Base-by-base conservation (phyloP, 2,113 vertebrate species). In the Symphodus melops region DNA sequence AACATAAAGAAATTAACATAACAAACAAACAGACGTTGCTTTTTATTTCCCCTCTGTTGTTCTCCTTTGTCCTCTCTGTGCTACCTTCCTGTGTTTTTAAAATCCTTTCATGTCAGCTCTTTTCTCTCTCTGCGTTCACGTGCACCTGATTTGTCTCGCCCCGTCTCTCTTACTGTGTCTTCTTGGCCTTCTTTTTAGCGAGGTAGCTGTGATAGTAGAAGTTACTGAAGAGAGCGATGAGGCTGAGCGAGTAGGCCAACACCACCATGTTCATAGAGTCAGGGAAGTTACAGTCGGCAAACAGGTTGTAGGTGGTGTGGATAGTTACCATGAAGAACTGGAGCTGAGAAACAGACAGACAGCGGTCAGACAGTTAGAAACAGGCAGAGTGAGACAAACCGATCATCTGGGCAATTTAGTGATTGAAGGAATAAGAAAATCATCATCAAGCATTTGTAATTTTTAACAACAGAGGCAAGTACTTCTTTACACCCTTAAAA, bases 291-390 rank as follows among this genome's bases (percentile, higher is more conserved):
- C 91, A 93, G 72, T 95, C 91, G 4, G 90, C 84, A 62, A 92
- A 92, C 80, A 95, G 86, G 69, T 80, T 92, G 90, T 90, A 93
- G 63, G 80, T 83, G 39, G 92, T 93, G 83, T 91, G 91, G 66
- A 86, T 61, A 44, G 92, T 92, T 62, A 94, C 86, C 8, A 88
- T 89, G 79, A 88, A 69, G 85, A 93, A 92, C 88, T 94, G 94
- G 75, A 91, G 39, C 94, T 95, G 84, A 13, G 6, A 28, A 36
- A 42, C 4, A 52, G 11, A 64, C 12, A 55, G 44, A 28, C 1
- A 42, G 17, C 16, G 63, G 7, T 60, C 23, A 62, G 25, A 53
- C 6, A 12, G 25, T 23, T 14, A 9, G 14, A 64, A 57, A 46
- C 10, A 8, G 9, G 28, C 13, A 46, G 57, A 16, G n/a, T 11